phyloP scores from a whole-genome alignment of 2,113 vertebrate genomes.

The Casuarius casuarius region DNA sequence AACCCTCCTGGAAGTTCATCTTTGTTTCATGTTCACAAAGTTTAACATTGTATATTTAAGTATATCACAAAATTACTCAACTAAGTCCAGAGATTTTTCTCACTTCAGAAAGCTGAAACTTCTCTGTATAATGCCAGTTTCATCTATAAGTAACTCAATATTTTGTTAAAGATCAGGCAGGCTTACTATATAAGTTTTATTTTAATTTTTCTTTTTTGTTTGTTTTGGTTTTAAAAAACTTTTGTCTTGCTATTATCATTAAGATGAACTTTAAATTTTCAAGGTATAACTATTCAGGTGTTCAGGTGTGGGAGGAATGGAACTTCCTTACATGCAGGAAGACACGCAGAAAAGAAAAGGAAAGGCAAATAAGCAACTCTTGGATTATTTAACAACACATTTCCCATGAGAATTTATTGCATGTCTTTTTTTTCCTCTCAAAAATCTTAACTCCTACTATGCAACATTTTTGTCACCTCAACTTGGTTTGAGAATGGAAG shows the following conservation, averaged over 20 bases:
- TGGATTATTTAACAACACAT: background rate
- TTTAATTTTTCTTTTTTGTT: background rate
- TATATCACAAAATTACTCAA: background rate
- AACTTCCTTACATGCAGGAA: background rate
- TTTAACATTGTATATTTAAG: background rate
- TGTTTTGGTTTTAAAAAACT: background rate
- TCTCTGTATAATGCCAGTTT: background rate
- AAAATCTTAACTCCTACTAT: background rate
- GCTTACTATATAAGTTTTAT: background rate
- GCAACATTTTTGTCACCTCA: background rate
- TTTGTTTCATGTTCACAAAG: background rate
- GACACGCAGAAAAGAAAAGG: background rate
- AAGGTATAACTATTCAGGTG: background rate
- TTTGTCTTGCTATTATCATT: background rate
- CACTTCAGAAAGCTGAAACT: background rate
- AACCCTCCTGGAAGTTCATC: background rate
- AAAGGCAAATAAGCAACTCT: background rate
- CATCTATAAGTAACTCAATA: background rate
- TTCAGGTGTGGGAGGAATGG: background rate
- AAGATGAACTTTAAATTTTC: background rate
- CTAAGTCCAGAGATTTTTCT: background rate
- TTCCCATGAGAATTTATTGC: background rate
- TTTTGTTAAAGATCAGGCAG: background rate
- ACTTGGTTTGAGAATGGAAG: background rate
- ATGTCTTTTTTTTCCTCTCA: accelerated